phyloP scores from a whole-genome alignment of 2,797 vertebrate species.

The Onychomys arenicola region DNA sequence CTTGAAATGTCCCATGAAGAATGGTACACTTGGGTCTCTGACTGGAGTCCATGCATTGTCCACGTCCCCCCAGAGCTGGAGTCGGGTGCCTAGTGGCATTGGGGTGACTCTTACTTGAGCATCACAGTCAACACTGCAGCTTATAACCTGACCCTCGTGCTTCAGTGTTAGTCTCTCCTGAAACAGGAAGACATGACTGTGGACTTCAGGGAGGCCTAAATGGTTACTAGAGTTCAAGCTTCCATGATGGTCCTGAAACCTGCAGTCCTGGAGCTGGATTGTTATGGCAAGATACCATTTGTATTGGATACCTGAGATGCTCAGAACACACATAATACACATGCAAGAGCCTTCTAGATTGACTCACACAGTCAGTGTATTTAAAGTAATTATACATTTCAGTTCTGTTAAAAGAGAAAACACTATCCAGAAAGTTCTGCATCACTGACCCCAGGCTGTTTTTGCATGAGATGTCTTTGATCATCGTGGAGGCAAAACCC shows the following conservation, averaged over 20 bases:
- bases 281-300: not conserved
- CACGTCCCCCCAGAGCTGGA: not conserved
- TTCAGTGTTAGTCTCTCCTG: not conserved
- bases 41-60: not conserved
- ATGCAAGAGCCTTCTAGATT: not conserved
- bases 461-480: constrained; percentile 65
- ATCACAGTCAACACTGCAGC: not conserved
- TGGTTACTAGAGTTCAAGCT: not conserved
- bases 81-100: not conserved
- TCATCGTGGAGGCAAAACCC: constrained; percentile 15
- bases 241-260: not conserved
- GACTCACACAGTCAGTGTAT: not conserved
- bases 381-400: constrained; percentile 58
- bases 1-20: not conserved
- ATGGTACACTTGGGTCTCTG: not conserved
- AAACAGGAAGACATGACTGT: not conserved
- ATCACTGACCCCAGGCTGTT: not conserved
- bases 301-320: not conserved
- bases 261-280: not conserved
- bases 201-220: not conserved
- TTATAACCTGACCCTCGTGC: not conserved
- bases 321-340: not conserved
- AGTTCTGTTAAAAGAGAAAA: constrained; percentile 60
- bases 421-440: not conserved
- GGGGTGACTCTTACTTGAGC: not conserved